phyloP scores from a whole-genome alignment of 2,113 vertebrate genomes.

The Calyptommatus sinebrachiatus region DNA sequence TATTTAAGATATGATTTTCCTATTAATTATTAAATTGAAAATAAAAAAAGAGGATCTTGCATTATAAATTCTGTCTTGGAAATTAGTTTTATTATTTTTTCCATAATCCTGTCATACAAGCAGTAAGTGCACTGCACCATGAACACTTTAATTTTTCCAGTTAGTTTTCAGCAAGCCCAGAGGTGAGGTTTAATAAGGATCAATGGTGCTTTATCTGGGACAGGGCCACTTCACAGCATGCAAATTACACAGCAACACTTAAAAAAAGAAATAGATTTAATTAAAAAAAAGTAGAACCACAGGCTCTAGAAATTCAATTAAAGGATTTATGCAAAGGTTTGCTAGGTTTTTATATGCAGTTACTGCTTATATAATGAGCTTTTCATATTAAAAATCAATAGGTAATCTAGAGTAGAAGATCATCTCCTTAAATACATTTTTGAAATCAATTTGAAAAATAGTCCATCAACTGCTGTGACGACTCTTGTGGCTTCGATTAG shows the following conservation, averaged over 20 bases:
- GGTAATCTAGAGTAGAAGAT: conserved; percentile 97
- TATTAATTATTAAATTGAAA: conserved; percentile 76
- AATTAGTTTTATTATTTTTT: conserved; percentile 85
- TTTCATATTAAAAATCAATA: conserved; percentile 99
- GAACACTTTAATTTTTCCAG: conserved; percentile 97
- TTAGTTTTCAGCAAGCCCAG: conserved; percentile 94
- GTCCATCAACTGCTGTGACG: conserved; percentile 97
- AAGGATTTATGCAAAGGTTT: conserved; percentile 99
- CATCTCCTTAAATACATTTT: conserved; percentile 98
- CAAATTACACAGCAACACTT: conserved; percentile 99
- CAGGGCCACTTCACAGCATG: conserved; percentile 93
- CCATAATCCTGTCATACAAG: conserved; percentile 85
- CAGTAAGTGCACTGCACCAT: conserved; percentile 91
- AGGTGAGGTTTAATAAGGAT: conserved; percentile 99
- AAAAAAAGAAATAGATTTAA: conserved; percentile 97
- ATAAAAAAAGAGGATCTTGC: conserved; percentile 72
- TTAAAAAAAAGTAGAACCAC: conserved; percentile 97
- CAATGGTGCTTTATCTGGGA: conserved; percentile 99
- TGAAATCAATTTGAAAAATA: conserved; percentile 99
- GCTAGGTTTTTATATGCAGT: conserved; percentile 98
- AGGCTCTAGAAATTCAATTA: conserved; percentile 99
- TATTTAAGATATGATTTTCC: conserved; percentile 74
- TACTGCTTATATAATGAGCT: conserved; percentile 99
- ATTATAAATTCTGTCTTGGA: conserved; percentile 81
- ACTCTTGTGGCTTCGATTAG: conserved; percentile 86